Evolutionary conservation across 2,797 vertebrate species (phyloP), one percentile per base, ranked within the genome.

Genomic region (Paratrypauchen microcephalus): DNA sequence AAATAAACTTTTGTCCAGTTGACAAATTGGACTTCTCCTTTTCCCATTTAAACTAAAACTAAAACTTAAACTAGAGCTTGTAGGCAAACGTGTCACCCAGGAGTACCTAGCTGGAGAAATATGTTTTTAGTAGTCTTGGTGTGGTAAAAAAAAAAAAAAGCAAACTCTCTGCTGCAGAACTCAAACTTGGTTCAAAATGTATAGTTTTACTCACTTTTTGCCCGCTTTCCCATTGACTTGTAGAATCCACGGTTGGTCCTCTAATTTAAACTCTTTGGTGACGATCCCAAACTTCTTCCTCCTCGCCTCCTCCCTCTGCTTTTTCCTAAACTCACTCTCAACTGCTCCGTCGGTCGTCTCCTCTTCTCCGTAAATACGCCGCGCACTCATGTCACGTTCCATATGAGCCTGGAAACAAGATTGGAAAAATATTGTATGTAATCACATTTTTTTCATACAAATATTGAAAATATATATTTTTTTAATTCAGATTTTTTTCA

Each of bases 211-310:
- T 70, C 73, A 97, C 96, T 93, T 96, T 74, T 91, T 94, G 68
- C 95, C 96, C 0, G 95, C 92, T 62, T 97, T 98, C 64, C 96
- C 96, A 0, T 97, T 98, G 72, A 97, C 94, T 5, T 94, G 94
- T 18, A 98, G 93, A 69, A 97, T 85, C 96, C 96, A 97, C n/a
- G 96, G 96, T 84, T 98, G 96, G 79, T 98, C 96, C 77, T 97
- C 96, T 0, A 87, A 81, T 70, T 95, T 95, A 82, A 98, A 98
- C 85, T 97, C 94, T 1, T 94, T 93, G 0, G 94, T 95, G 24
- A 97, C 83, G 0, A 97, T 96, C 41, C 96, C 96, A 1, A 88
- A 95, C 75, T 97, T 98, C 87, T 96, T 96, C 68, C 95, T 87
- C 0, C 96, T 89, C 0, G 96, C 90, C 81, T 97, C 96, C 71